Base-by-base conservation (phyloP, 1,140 invertebrate genomes). In the Philopotamus ludificatus region DNA sequence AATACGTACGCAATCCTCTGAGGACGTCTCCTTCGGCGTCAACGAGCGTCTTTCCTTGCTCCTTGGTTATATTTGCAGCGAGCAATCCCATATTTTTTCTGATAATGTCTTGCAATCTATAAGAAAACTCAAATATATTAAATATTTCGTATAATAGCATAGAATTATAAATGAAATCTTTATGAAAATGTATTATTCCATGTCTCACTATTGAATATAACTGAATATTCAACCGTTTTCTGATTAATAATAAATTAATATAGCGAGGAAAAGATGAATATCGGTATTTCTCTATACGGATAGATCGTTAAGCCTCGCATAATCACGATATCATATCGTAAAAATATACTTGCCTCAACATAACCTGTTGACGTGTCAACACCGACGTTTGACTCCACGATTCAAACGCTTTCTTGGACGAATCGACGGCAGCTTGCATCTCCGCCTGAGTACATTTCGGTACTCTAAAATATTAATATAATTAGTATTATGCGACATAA, bases 1-100 rank as follows among this genome's bases (percentile, higher is more conserved):
- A 63, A 61, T 64, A 87, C 88, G 88, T 84, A 95, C 94, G 97
- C 61, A 99, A 85, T 58, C 98, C 98, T 75, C 98, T 85, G 45
- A 97, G 84, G 2, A 99, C 97, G 83, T 99, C 98, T 50, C 98
- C 98, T 76, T 99, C 95, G 21, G 98, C 97, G 83, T 99, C 98
- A 18, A 88, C 85, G 50, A 96, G 81, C 0, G 98, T 99, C 79
- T 99, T 99, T 21, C 98, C 98, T 82, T 99, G 97, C 81, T 99
- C 97, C 71, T 84, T 79, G 9, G 97, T 99, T 28, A 99, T 92
- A 75, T 90, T 96, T 63, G 89, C 87, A 0, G 96, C 96, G 60
- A 99, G 80, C 74, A 91, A 87, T 82, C 91, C 90, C 86, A 94
- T 83, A 71, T 87, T 87, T 16, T 82, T 79, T 71, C 85, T 78